Percentiles rank a stretch among this genome's conserved stretches.
These are phyloP conservation scores for Euwallacea similis DNA, from an alignment of 1,140 invertebrate species.

Conservation along the genomic window DNA sequence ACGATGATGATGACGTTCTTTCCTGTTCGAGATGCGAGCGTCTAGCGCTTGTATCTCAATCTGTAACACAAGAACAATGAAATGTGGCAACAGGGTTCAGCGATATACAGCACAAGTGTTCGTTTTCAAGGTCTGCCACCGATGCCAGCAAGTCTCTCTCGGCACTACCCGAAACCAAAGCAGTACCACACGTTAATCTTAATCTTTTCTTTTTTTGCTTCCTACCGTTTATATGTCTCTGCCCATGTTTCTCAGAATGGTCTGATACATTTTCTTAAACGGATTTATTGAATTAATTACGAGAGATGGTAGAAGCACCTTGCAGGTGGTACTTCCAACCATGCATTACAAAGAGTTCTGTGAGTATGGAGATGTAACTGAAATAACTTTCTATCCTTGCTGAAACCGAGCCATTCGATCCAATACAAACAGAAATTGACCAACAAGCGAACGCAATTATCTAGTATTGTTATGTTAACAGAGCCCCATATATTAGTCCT, in stretches of 20 bases:
- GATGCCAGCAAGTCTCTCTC: constrained; percentile 27
- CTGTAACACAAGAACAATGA: too few species aligned
- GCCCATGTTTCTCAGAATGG: neutral
- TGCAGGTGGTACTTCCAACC: too few species aligned
- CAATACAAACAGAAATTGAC: too few species aligned
- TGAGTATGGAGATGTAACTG: too few species aligned
- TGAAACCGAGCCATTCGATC: too few species aligned
- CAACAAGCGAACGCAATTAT: too few species aligned
- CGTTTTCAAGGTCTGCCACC: constrained; percentile 23
- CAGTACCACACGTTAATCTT: constrained; percentile 6
- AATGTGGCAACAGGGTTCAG: constrained; percentile 5
- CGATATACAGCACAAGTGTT: constrained; percentile 8
- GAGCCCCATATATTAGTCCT: too few species aligned
- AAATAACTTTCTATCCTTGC: too few species aligned
- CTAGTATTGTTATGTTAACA: too few species aligned
- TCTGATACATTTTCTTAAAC: neutral
- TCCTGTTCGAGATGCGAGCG: neutral
- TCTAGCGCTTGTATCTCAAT: too few species aligned
- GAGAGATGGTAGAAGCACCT: too few species aligned
- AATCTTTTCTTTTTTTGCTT: constrained; percentile 5
- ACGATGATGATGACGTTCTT: neutral
- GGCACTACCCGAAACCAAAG: constrained; percentile 9
- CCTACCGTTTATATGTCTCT: neutral
- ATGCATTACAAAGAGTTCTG: too few species aligned
- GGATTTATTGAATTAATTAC: constrained; percentile 1